Percentiles rank a stretch among this genome's conserved stretches.
These are phyloP conservation scores for Coregonus suidteri DNA, from an alignment of 2,797 vertebrate genomes.

Conservation along the genomic window DNA sequence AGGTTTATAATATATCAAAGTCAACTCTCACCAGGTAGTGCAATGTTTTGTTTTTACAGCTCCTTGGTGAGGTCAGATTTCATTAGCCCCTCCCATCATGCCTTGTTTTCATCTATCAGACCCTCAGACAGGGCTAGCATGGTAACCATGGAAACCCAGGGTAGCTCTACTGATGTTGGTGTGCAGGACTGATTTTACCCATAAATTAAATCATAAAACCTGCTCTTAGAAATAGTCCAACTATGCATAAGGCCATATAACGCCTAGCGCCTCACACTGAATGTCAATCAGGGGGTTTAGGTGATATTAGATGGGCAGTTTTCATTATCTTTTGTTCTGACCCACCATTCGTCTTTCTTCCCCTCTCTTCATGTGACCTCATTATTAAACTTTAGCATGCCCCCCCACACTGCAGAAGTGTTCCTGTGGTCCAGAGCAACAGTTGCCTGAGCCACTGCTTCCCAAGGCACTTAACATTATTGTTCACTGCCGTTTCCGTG, in stretches of 20 bases:
- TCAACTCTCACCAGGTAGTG: not conserved
- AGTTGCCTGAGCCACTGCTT: not conserved
- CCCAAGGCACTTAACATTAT: too few relatives aligned
- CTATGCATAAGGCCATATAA: not conserved
- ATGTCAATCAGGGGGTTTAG: not conserved
- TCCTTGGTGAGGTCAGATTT: conserved; percentile 1
- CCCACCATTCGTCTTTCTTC: not conserved
- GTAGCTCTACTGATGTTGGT: not conserved
- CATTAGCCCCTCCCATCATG: conserved; percentile 8
- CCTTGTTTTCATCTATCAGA: conserved; percentile 35
- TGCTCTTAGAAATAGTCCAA: not conserved
- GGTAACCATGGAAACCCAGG: conserved; percentile 40
- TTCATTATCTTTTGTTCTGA: not conserved
- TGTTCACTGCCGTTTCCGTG: not conserved
- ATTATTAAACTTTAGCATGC: not conserved
- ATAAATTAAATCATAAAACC: not conserved
- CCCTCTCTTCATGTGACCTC: not conserved
- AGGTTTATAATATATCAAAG: conserved; percentile 5
- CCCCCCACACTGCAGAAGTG: too few relatives aligned
- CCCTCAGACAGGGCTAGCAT: conserved; percentile 17
- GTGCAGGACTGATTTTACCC: not conserved
- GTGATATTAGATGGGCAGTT: too few relatives aligned
- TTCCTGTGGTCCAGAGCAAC: not conserved
- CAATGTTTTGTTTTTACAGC: not conserved
- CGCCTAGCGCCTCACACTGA: not conserved